Percentiles rank a stretch among this genome's conserved stretches.
Evolutionary conservation across 2,113 vertebrate species (phyloP).

Genomic region (Butorides virescens): DNA sequence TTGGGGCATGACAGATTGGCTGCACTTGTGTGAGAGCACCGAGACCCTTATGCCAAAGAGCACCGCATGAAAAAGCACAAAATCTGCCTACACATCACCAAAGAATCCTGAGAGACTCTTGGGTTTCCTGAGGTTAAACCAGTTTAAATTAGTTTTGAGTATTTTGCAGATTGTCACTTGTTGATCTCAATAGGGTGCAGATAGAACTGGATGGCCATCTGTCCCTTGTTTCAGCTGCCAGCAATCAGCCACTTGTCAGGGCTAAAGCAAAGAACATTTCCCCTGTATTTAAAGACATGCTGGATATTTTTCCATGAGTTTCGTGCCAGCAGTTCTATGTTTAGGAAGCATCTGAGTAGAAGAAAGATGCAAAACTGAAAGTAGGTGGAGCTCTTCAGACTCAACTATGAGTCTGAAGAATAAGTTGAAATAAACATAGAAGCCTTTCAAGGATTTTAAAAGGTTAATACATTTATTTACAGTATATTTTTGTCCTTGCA

Average conservation of each 20-base stretch:
- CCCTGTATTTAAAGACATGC: conserved; percentile 54
- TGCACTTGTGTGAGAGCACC: neutral
- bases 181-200: conserved; percentile 52
- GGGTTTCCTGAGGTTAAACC: conserved; percentile 63
- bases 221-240: conserved; percentile 59
- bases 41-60: neutral
- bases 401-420: neutral
- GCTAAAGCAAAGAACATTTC: conserved; percentile 6
- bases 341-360: neutral
- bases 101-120: neutral
- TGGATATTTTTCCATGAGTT: conserved; percentile 38
- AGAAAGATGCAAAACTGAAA: neutral
- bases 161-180: conserved; percentile 69
- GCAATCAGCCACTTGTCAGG: conserved; percentile 52
- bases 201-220: conserved; percentile 66
- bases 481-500: neutral
- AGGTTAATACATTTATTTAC: neutral
- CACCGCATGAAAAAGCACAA: neutral
- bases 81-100: neutral
- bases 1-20: neutral
- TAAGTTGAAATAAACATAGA: neutral
- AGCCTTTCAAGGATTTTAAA: neutral
- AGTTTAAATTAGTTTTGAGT: conserved; percentile 66
- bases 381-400: neutral
- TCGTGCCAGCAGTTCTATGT: conserved; percentile 41